Evolutionary conservation across 2,888 invertebrate species (phyloP).

Genomic region (Beris morrisii): DNA sequence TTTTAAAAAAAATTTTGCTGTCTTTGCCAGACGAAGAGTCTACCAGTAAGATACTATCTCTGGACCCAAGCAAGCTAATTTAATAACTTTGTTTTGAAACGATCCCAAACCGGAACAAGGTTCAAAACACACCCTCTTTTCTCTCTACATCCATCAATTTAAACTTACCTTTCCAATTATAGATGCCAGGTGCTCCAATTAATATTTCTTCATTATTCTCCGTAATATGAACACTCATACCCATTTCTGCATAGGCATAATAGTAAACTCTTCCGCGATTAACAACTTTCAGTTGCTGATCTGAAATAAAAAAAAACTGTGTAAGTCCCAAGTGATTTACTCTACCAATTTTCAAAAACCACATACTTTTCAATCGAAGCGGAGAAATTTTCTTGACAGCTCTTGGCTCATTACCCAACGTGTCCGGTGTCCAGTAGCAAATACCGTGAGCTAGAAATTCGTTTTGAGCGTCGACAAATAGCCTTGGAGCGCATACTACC

Average conservation of each 20-base stretch:
- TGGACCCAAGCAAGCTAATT: too few relatives aligned
- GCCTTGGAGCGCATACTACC: slow-evolving; percentile 55
- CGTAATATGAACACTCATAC: slow-evolving; percentile 53
- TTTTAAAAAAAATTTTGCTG: too few relatives aligned
- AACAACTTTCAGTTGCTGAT: slow-evolving; percentile 6
- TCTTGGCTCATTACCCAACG: slow-evolving; percentile 46
- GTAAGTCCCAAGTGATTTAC: too few relatives aligned
- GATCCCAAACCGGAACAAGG: too few relatives aligned
- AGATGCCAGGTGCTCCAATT: slow-evolving; percentile 55
- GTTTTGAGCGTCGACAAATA: slow-evolving; percentile 45
- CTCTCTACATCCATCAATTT: too few relatives aligned
- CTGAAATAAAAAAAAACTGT: neutral
- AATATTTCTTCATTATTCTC: slow-evolving; percentile 54
- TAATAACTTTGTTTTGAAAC: too few relatives aligned
- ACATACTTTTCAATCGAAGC: slow-evolving; percentile 46
- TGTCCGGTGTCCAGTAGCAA: slow-evolving; percentile 55
- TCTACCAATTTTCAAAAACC: neutral
- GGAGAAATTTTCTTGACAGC: slow-evolving; percentile 52
- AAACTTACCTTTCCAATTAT: slow-evolving; percentile 50
- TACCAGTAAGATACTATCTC: too few relatives aligned
- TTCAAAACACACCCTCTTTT: too few relatives aligned
- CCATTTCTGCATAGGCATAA: slow-evolving; percentile 53
- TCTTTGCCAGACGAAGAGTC: too few relatives aligned
- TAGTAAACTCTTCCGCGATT: slow-evolving; percentile 44
- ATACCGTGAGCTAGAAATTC: slow-evolving; percentile 55